These are phyloP conservation scores for Agonopterix heracliana DNA, from an alignment of 2,888 invertebrate species.

Conservation along the genomic window DNA sequence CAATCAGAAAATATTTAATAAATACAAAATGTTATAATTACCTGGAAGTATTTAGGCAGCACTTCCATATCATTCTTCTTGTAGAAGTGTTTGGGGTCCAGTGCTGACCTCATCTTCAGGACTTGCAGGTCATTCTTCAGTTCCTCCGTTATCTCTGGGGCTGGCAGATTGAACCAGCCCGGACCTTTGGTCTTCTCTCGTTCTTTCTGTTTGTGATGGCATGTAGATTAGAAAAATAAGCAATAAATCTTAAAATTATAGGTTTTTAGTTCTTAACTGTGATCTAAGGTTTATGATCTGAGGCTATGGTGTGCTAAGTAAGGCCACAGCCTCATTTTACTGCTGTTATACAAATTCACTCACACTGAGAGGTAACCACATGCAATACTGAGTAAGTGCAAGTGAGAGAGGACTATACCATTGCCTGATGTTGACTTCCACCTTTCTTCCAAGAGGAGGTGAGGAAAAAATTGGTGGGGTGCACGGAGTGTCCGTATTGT, in stretches of 20 bases:
- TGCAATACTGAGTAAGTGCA: no score
- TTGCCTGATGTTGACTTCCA: no score
- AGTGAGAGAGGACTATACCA: no score
- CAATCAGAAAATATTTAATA: no score
- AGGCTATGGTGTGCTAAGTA: no score
- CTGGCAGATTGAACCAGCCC: conserved; percentile 92
- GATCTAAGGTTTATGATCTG: neutral
- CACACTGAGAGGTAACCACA: no score
- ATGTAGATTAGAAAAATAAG: conserved; percentile 11
- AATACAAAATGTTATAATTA: conserved; percentile 32
- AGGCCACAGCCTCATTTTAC: no score
- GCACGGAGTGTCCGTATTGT: no score
- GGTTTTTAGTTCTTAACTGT: neutral
- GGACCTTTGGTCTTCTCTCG: conserved; percentile 88
- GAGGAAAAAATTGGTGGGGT: no score
- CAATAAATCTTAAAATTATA: no score
- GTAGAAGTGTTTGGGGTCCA: conserved; percentile 96
- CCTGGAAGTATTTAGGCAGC: conserved; percentile 95
- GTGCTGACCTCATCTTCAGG: conserved; percentile 92
- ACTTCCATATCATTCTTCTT: conserved; percentile 92
- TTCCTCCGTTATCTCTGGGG: conserved; percentile 93
- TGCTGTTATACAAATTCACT: no score
- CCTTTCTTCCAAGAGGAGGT: no score
- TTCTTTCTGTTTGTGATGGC: conserved; percentile 73
- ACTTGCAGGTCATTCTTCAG: conserved; percentile 90